Conservation (phyloP, 2,797 vertebrate species). For the Arctocebus calabarensis region DNA sequence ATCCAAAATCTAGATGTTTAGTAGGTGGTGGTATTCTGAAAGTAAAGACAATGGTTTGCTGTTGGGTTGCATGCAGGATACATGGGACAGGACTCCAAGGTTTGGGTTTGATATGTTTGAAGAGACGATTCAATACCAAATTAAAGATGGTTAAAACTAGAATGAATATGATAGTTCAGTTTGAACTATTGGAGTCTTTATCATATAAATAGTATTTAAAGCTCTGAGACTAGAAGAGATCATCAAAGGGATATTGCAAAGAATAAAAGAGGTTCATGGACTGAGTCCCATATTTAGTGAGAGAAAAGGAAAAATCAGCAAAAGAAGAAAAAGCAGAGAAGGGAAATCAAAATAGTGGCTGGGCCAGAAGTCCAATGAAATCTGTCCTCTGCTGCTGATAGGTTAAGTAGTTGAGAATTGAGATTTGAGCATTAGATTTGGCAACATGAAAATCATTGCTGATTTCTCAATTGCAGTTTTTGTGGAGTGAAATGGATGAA, state of each 20-base stretch:
- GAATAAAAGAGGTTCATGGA: not conserved
- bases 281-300: not conserved
- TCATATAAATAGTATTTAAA: constrained; percentile 7
- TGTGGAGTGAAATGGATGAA: not conserved
- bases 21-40: constrained; percentile 5
- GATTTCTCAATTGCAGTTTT: constrained; percentile 22
- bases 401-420: not conserved
- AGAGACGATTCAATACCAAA: not conserved
- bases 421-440: constrained; percentile 19
- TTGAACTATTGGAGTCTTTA: not conserved
- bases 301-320: not conserved
- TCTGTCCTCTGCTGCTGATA: not conserved
- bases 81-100: not conserved
- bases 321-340: not conserved
- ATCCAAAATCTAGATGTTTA: not conserved
- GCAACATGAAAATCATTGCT: not conserved
- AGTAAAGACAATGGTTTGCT: not conserved
- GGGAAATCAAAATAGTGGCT: not conserved
- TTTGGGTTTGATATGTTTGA: constrained; percentile 1
- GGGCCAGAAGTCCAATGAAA: not conserved
- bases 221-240: not conserved
- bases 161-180: constrained; percentile 3
- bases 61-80: not conserved
- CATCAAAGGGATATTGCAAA: not conserved
- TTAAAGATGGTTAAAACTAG: not conserved